phyloP scores from a whole-genome alignment of 1,140 invertebrate species.

The Nasonia vitripennis region DNA sequence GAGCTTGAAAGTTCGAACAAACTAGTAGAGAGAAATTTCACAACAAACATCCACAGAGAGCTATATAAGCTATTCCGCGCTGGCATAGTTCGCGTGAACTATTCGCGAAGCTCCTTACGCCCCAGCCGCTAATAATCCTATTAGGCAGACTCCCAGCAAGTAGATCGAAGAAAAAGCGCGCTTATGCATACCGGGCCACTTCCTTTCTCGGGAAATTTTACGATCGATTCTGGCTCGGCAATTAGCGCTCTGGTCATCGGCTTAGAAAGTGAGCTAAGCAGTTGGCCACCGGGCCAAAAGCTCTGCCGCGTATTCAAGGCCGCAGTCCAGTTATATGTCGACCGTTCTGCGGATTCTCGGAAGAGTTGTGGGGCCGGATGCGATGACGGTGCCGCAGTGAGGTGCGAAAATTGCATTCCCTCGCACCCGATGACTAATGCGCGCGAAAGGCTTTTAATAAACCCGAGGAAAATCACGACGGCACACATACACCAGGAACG shows the following conservation, averaged over 20 bases:
- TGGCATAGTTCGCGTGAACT: no score
- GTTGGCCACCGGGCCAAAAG: background rate
- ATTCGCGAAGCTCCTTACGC: no score
- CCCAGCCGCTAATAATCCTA: no score
- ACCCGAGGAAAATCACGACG: background rate
- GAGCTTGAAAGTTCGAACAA: no score
- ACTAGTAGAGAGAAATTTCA: no score
- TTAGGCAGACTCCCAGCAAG: no score
- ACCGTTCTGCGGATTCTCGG: background rate
- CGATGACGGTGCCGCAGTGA: background rate
- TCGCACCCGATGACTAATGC: background rate
- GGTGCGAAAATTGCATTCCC: background rate
- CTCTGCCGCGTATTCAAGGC: background rate
- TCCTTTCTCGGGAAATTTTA: no score
- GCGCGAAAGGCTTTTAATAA: background rate
- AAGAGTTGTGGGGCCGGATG: background rate
- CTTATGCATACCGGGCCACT: no score
- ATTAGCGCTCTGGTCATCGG: constrained; percentile 29
- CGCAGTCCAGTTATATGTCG: background rate
- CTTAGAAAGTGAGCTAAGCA: background rate
- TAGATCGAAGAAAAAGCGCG: no score
- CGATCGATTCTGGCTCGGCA: background rate
- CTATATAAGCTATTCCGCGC: no score
- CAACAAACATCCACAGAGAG: no score
- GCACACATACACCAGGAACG: background rate